phyloP scores from a whole-genome alignment of 1,140 invertebrate genomes.

The Palaemon carinicauda region DNA sequence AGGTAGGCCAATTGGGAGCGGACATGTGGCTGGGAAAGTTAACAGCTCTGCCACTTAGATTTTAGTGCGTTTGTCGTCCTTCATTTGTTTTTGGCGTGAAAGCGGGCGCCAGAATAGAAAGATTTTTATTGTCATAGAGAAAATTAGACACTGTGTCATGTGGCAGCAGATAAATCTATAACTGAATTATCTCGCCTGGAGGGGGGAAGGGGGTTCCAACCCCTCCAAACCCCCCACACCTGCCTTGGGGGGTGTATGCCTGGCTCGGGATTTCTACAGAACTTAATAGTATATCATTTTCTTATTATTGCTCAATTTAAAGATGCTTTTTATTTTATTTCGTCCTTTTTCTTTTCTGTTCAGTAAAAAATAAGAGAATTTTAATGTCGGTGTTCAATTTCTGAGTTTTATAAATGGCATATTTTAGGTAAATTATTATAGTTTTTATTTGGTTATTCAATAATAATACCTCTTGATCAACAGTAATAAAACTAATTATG shows the following conservation, averaged over 20 bases:
- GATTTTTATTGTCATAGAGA: slow-evolving; percentile 11
- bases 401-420: no score
- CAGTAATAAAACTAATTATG: not conserved
- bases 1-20: slow-evolving; percentile 18
- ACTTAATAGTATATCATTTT: not conserved
- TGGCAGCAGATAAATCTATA: not conserved
- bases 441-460: not conserved
- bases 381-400: no score
- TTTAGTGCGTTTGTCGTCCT: slow-evolving; percentile 48
- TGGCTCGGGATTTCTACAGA: not conserved
- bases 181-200: not conserved
- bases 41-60: slow-evolving; percentile 49
- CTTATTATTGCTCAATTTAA: not conserved
- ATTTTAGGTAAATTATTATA: no score
- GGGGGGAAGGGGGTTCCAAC: not conserved
- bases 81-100: slow-evolving; percentile 39
- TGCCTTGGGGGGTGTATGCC: not conserved
- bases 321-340: not conserved
- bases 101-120: not conserved
- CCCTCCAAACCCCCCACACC: no score
- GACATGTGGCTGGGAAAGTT: slow-evolving; percentile 36
- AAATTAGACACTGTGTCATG: slow-evolving; percentile 7
- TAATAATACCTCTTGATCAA: not conserved
- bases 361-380: no score
- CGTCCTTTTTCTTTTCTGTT: not conserved